Conservation (phyloP, 2,888 invertebrate species). For the Orchestes rusci region DNA sequence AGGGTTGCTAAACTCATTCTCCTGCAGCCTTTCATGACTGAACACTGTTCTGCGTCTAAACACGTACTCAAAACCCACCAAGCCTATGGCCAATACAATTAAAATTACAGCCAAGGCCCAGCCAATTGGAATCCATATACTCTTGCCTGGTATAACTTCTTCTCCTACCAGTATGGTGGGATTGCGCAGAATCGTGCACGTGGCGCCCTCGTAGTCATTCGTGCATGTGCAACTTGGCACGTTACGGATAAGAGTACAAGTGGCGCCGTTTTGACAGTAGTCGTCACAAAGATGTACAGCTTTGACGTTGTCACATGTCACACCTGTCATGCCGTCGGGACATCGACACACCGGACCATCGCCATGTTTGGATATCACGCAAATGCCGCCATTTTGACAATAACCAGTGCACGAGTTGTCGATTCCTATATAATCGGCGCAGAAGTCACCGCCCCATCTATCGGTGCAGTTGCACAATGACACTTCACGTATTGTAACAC, state of each 20-base stretch:
- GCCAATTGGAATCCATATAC: constrained; percentile 30
- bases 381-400: constrained; percentile 54
- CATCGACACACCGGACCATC: constrained; percentile 49
- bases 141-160: constrained; percentile 20
- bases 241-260: constrained; percentile 42
- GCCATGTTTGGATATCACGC: constrained; percentile 48
- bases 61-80: constrained; percentile 35
- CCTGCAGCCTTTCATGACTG: constrained; percentile 71
- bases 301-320: constrained; percentile 49
- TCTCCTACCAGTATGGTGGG: constrained; percentile 14
- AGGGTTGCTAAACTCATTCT: constrained; percentile 78
- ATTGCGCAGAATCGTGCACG: constrained; percentile 8
- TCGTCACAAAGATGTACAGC: constrained; percentile 38
- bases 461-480: constrained; percentile 14
- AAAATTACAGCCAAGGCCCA: constrained; percentile 33
- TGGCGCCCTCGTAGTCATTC: constrained; percentile 41
- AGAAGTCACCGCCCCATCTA: constrained; percentile 14
- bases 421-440: constrained; percentile 39
- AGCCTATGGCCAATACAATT: constrained; percentile 31
- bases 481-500: constrained; percentile 6
- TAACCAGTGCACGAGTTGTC: constrained; percentile 52
- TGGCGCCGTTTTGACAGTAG: constrained; percentile 50
- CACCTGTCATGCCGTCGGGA: constrained; percentile 51
- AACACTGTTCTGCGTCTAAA: constrained; percentile 48
- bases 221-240: constrained; percentile 44